These are phyloP conservation scores for Chloroceryle amazona DNA, from an alignment of 2,797 vertebrate genomes.

Conservation along the genomic window DNA sequence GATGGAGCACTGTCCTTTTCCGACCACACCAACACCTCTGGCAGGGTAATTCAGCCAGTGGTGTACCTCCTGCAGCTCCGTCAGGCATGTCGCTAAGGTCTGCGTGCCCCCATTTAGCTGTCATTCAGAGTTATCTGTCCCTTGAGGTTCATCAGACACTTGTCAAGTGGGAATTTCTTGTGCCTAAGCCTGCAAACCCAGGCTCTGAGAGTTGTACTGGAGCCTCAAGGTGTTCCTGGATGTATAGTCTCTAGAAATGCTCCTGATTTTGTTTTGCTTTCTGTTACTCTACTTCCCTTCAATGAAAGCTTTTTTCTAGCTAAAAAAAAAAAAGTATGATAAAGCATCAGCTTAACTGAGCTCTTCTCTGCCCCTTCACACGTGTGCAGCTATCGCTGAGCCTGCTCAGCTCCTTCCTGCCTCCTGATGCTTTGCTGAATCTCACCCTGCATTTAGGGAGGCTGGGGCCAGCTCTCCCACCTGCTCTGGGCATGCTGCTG, in stretches of 20 bases:
- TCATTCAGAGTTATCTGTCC: not conserved
- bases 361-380: not conserved
- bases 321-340: not conserved
- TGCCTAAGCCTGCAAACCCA: not conserved
- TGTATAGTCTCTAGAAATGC: fast-evolving
- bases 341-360: not conserved
- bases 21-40: fast-evolving
- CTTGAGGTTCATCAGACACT: not conserved
- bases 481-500: not conserved
- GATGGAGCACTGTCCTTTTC: fast-evolving
- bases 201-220: not conserved
- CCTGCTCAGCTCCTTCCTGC: not conserved
- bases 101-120: fast-evolving
- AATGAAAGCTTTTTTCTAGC: not conserved
- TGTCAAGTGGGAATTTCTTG: not conserved
- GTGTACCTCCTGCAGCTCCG: not conserved
- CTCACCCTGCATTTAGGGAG: not conserved
- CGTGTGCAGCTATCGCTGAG: not conserved
- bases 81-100: fast-evolving
- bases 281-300: not conserved
- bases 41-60: not conserved
- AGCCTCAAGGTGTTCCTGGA: not conserved
- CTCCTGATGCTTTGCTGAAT: not conserved
- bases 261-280: not conserved
- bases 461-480: not conserved